Evolutionary conservation across 2,797 vertebrate genomes (phyloP), one percentile per base, ranked within the genome.

Genomic region (Pangasius mekongensis): DNA sequence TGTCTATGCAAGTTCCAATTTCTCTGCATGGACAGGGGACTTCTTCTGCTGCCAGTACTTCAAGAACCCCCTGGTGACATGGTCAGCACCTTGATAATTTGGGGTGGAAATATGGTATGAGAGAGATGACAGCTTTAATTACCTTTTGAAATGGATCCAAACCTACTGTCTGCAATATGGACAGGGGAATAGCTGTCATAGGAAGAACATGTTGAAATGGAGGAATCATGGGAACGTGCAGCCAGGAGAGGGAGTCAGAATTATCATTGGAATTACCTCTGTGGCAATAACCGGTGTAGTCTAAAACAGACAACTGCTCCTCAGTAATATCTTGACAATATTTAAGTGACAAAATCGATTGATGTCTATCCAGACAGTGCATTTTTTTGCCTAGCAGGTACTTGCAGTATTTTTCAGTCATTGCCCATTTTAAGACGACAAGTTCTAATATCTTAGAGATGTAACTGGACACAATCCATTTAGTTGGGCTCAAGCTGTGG

Each of bases 101-200:
- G 6, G 16, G 64, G 82, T 83, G 43, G 69, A 67, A 84, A 67
- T 54, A 52, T 22, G 43, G 66, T 64, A 74, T 24, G 82, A 84
- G 62, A 54, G 36, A 82, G 36, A 62, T 47, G 58, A 82, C 58
- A 82, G 47, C 47, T 52, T 84, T 67, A 84, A 67, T 84, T 84
- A 84, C 47, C 43, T 69, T 52, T 67, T 52, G 64, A 84, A 84
- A 64, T 69, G 18, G 47, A 52, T 84, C 47, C n/a, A 84, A 52
- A 54, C 43, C 43, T 69, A 22, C n/a, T 84, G 81, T 64, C 69
- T 74, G 47, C 66, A 73, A 49, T 22, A 71, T 60, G 43, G 62
- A 83, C 62, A 67, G 62, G 64, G 18, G 64, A 84, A 84, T 84
- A 84, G 20, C 62, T 84, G 82, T 52, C 64, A 47, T 67, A 52